Conservation (phyloP, 2,113 vertebrate genomes). For the Pelodiscus sinensis region DNA sequence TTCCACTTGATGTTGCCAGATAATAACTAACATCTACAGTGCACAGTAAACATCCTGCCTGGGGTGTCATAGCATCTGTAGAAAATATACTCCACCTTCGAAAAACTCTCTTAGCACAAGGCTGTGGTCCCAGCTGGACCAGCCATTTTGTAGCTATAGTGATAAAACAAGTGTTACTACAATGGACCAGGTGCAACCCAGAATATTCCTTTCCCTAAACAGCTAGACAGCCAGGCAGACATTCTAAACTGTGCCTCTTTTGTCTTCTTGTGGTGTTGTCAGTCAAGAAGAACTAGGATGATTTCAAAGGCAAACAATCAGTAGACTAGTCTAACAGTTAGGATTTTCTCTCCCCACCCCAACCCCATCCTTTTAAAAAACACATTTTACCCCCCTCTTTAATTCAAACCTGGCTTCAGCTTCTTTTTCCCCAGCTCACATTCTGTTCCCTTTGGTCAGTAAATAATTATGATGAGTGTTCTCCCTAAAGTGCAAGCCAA, state of each 20-base stretch:
- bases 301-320: neutral
- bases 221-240: neutral
- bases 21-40: conserved; percentile 71
- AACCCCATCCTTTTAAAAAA: neutral
- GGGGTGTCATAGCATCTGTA: conserved; percentile 17
- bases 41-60: conserved; percentile 52
- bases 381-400: neutral
- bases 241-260: neutral
- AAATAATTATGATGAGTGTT: neutral
- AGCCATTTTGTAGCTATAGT: conserved; percentile 19
- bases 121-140: neutral
- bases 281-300: neutral
- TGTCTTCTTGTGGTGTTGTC: neutral
- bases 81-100: conserved; percentile 45
- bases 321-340: neutral
- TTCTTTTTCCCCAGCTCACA: neutral
- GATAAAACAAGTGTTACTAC: conserved; percentile 14
- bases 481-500: neutral
- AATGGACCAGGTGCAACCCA: neutral
- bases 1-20: conserved; percentile 73
- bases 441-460: neutral
- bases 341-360: neutral
- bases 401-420: neutral
- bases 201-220: neutral
- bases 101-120: rapidly evolving